A percentile compares a stretch with the other conserved stretches of the same genome.
Evolutionary conservation across 2,113 vertebrate species (phyloP).

Genomic region (Xiphias gladius): DNA sequence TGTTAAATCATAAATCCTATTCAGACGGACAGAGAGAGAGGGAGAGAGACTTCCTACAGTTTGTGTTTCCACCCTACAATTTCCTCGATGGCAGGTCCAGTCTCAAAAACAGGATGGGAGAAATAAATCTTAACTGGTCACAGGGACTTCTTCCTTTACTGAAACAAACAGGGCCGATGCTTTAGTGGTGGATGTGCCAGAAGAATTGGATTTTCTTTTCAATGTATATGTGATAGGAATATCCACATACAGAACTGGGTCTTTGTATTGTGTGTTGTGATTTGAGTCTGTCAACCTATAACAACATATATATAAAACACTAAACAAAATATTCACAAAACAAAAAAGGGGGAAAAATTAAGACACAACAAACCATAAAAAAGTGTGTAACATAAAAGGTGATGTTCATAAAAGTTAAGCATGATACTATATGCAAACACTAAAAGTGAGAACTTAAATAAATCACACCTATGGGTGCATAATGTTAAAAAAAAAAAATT

Average conservation of each 20-base stretch:
- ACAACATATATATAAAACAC: background rate
- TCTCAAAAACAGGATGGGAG: conserved; percentile 80
- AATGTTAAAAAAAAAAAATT: too few species aligned
- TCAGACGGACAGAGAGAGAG: conserved; percentile 38
- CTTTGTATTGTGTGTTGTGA: background rate
- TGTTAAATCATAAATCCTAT: conserved; percentile 60
- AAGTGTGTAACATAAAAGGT: background rate
- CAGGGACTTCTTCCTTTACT: conserved; percentile 49
- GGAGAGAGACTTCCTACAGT: conserved; percentile 68
- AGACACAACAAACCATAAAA: background rate
- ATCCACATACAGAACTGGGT: background rate
- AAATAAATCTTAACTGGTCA: conserved; percentile 57
- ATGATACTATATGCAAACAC: background rate
- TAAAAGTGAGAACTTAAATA: background rate
- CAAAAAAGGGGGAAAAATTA: too few species aligned
- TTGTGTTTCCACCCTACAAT: conserved; percentile 66
- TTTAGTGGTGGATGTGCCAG: background rate
- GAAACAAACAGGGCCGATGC: conserved; percentile 20
- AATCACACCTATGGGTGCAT: background rate
- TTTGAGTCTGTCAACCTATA: background rate
- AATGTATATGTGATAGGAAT: background rate
- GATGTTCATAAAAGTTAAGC: too few species aligned
- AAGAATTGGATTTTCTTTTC: background rate
- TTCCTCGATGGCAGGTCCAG: conserved; percentile 73
- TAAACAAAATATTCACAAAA: background rate